Evolutionary conservation across 2,113 vertebrate genomes (phyloP).

Genomic region (Tachysurus vachellii): DNA sequence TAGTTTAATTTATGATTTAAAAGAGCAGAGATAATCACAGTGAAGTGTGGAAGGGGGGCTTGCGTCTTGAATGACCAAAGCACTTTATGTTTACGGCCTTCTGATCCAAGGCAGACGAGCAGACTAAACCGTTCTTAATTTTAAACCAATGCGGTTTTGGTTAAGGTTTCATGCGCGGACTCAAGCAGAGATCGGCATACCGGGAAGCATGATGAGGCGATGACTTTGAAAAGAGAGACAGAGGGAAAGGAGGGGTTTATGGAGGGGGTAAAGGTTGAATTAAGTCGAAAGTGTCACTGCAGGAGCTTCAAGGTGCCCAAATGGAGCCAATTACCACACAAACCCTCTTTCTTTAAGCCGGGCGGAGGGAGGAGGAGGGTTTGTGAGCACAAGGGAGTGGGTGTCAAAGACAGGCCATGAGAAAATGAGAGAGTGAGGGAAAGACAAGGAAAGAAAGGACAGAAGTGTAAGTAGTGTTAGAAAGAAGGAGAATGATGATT

Average conservation of each 20-base stretch:
- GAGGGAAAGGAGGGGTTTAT: conserved; percentile 48
- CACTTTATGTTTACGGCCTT: conserved; percentile 74
- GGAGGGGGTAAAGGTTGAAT: conserved; percentile 67
- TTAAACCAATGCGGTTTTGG: conserved; percentile 76
- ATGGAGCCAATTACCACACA: conserved; percentile 66
- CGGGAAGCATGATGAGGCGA: conserved; percentile 69
- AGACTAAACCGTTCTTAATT: conserved; percentile 82
- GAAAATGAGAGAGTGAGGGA: conserved; percentile 44
- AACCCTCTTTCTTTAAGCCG: conserved; percentile 59
- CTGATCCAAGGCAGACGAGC: conserved; percentile 78
- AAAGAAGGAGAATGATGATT: background rate
- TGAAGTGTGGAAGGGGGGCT: conserved; percentile 15
- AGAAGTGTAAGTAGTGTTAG: background rate
- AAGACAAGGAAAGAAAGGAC: conserved; percentile 11
- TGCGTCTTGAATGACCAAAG: conserved; percentile 69
- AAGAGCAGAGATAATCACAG: conserved; percentile 75
- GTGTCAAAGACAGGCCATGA: conserved; percentile 52
- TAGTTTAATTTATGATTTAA: conserved; percentile 75
- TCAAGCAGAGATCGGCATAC: conserved; percentile 64
- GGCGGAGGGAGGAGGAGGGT: conserved; percentile 34
- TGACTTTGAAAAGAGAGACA: conserved; percentile 67
- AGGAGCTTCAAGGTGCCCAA: conserved; percentile 69
- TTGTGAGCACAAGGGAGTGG: conserved; percentile 44
- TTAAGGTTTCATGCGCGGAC: conserved; percentile 68
- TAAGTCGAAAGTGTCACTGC: conserved; percentile 72